Conservation (phyloP, 2,797 vertebrate genomes). For the Lepus oiostolus region DNA sequence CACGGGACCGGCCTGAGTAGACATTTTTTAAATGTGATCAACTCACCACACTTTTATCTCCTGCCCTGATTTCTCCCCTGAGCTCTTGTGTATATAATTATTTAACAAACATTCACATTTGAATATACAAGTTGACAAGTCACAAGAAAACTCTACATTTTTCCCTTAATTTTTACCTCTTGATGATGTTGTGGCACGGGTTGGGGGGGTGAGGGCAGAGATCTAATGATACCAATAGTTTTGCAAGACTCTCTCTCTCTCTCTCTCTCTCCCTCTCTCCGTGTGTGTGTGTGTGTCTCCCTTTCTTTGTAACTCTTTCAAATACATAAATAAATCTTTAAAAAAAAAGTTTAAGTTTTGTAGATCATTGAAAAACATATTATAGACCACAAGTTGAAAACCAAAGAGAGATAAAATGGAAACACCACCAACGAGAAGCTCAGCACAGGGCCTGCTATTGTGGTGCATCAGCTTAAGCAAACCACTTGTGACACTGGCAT, state of each 20-base stretch:
- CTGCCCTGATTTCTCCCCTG: not conserved
- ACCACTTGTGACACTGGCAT: too few species aligned
- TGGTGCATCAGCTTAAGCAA: too few species aligned
- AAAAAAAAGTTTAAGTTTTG: not conserved
- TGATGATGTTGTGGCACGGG: not conserved
- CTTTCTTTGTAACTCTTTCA: too few species aligned
- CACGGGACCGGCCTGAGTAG: too few species aligned
- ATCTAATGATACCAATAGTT: not conserved
- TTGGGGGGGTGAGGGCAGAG: fast-evolving
- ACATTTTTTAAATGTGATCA: too few species aligned
- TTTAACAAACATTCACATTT: slow-evolving; percentile 6
- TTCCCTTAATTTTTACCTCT: not conserved
- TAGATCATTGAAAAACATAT: not conserved
- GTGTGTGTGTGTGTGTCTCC: too few species aligned
- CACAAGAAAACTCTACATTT: not conserved
- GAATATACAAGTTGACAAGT: not conserved
- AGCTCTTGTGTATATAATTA: slow-evolving; percentile 4
- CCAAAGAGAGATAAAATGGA: not conserved
- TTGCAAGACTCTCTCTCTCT: not conserved
- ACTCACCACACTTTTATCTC: not conserved
- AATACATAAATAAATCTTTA: too few species aligned
- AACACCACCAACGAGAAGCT: not conserved
- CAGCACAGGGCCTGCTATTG: too few species aligned
- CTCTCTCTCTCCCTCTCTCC: too few species aligned
- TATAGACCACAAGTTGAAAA: not conserved